A percentile compares a stretch with the other conserved stretches of the same genome.
Evolutionary conservation across 37 sponge, comb jelly and placozoan species (phyloP).

Genomic region (Tethya wilhelma): DNA sequence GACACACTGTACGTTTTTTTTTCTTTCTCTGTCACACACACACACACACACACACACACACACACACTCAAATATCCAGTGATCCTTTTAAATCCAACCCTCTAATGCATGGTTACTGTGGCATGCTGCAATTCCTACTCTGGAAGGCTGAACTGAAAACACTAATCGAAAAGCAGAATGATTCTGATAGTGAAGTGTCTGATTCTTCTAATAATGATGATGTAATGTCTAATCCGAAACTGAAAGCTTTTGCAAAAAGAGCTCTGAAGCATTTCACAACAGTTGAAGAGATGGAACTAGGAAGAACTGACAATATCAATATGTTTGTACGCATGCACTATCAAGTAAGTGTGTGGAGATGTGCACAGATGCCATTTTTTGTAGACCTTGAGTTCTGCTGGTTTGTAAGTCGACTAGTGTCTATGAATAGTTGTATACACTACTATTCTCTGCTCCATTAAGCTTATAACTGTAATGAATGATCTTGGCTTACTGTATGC

Average conservation of each 20-base stretch:
- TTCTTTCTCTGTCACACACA: not conserved
- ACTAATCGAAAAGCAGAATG: not conserved
- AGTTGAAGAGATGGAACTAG: slow-evolving; percentile 2
- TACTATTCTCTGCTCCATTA: no score
- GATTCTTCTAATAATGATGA: not conserved
- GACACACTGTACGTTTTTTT: not conserved
- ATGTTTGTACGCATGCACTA: no score
- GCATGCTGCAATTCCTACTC: slow-evolving; percentile 16
- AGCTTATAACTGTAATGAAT: no score
- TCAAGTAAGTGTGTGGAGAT: no score
- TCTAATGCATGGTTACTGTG: slow-evolving; percentile 49
- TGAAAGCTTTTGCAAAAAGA: not conserved
- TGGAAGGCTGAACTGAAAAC: slow-evolving; percentile 16
- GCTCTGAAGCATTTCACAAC: slow-evolving; percentile 7
- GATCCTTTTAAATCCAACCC: slow-evolving; percentile 51
- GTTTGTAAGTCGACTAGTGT: no score
- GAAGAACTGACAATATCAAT: no score
- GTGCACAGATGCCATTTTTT: no score
- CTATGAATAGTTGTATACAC: no score
- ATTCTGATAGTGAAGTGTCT: not conserved
- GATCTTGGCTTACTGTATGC: no score
- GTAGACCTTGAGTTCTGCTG: no score
- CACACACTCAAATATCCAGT: slow-evolving; percentile 9
- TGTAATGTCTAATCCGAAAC: not conserved
- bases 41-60: slow-evolving; percentile 17